phyloP scores from a whole-genome alignment of 1,140 invertebrate species.

The Drosophila tsacasi region DNA sequence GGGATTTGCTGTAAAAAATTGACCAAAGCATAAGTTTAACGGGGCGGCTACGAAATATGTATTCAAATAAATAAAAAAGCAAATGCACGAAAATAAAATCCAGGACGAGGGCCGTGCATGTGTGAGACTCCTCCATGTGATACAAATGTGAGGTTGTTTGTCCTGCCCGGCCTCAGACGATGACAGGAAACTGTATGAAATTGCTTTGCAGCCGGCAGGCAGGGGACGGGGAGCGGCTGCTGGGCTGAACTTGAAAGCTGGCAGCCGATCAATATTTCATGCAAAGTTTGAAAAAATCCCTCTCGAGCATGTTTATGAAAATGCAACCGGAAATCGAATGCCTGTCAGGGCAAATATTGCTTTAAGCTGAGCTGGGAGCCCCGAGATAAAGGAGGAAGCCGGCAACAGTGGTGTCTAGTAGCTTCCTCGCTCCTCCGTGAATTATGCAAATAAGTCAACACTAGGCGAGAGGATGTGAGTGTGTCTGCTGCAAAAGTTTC shows the following conservation, averaged over 20 bases:
- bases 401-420: conserved; percentile 37
- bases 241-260: conserved; percentile 70
- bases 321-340: conserved; percentile 79
- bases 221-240: background rate
- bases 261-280: conserved; percentile 74
- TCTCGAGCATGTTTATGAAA: conserved; percentile 77
- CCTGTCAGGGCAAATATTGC: conserved; percentile 70
- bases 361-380: conserved; percentile 43
- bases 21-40: conserved; percentile 75
- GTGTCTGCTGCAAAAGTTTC: conserved; percentile 29
- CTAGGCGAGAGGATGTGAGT: conserved; percentile 33
- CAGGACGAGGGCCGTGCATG: conserved; percentile 7
- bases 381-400: conserved; percentile 9
- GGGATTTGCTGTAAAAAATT: conserved; percentile 65
- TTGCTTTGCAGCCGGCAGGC: conserved; percentile 31
- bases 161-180: conserved; percentile 52
- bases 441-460: conserved; percentile 76
- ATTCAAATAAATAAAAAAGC: conserved; percentile 68
- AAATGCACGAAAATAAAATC: conserved; percentile 3
- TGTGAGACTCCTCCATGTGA: conserved; percentile 7
- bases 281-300: conserved; percentile 61
- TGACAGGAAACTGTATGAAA: conserved; percentile 74
- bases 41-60: conserved; percentile 73
- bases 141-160: conserved; percentile 59
- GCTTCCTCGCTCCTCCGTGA: conserved; percentile 33